Base-by-base conservation (phyloP, 2,888 invertebrate genomes). In the Microplitis deprimator region DNA sequence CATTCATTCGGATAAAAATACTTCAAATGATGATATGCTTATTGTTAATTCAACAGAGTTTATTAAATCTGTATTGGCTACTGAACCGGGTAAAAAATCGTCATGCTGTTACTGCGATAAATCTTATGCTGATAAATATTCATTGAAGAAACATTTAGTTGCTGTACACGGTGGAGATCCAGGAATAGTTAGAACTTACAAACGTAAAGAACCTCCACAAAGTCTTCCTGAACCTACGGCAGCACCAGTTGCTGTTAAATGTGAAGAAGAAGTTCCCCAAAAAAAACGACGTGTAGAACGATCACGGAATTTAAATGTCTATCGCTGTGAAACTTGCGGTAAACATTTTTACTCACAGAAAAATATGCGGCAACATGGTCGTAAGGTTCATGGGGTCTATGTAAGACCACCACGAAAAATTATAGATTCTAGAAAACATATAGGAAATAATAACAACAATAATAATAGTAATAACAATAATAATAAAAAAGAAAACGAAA, bases 261-360 rank as follows among this genome's bases (percentile, higher is more conserved):
- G 29, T 29, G 50, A 50, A 50, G 50, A 67, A 10, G 50, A 59
- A 5, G 8, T 38, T 2, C 39, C 38, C 3, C 29, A n/a, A n/a
- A 62, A 40, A 39, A 62, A 39, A 40, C 68, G 67, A 61, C 68
- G 67, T 10, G 20, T 41, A 3, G 17, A 61, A 13, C 68, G 39
- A 68, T 73, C 72, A 13, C 70, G 16, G 20, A 67, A 50, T 59
- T 73, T 65, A 4, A 60, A 60, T 6, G n/a, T 71, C 2, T 61
- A 74, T 40, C 64, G 38, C 10, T 77, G 77, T 41, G 59, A 67
- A 20, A 60, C 16, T 41, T 77, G 77, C 29, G 70, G 74, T 7
- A 65, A 64, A 10, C 41, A 71, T n/a, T 79, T 74, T 41, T 68
- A 65, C 13, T 6, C 16, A 10, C 10, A n/a, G 6, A 13, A 8